Evolutionary conservation across 2,797 vertebrate species (phyloP).

Genomic region (Geotrypetes seraphini): DNA sequence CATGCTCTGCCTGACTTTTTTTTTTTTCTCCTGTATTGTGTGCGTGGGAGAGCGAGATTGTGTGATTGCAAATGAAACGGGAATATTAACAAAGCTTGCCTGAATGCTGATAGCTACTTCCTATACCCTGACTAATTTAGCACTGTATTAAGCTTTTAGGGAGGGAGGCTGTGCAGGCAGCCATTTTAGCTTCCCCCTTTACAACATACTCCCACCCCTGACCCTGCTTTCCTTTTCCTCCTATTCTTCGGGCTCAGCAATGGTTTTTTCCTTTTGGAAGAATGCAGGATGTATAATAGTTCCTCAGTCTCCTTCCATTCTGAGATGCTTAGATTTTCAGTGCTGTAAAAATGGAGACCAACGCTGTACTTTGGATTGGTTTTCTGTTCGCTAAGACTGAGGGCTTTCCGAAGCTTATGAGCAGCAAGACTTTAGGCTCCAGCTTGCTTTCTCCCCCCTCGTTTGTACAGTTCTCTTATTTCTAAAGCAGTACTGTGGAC

Average conservation of each 20-base stretch:
- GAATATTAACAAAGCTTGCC: conserved; percentile 67
- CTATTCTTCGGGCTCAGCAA: conserved; percentile 37
- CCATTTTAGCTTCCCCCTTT: conserved; percentile 75
- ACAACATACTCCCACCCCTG: conserved; percentile 30
- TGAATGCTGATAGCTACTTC: conserved; percentile 58
- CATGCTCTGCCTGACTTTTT: conserved; percentile 36
- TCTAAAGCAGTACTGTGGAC: conserved; percentile 51
- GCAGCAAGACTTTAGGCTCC: conserved; percentile 64
- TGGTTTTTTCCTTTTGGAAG: conserved; percentile 48
- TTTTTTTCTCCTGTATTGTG: conserved; percentile 9
- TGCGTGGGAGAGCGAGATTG: conserved; percentile 23
- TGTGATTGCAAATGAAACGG: conserved; percentile 68
- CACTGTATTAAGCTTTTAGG: conserved; percentile 72
- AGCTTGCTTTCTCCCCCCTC: conserved; percentile 40
- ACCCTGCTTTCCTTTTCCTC: conserved; percentile 28
- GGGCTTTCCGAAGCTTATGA: conserved; percentile 43
- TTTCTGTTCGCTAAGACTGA: conserved; percentile 52
- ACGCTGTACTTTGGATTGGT: conserved; percentile 45
- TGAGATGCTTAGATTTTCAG: conserved; percentile 46
- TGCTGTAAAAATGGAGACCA: conserved; percentile 55
- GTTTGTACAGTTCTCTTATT: conserved; percentile 12
- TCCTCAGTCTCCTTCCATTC: conserved; percentile 34
- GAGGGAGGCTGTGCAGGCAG: conserved; percentile 86
- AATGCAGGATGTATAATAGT: conserved; percentile 46
- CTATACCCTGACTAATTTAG: conserved; percentile 66